These are phyloP conservation scores for Megastigmus dorsalis DNA, from an alignment of 2,888 invertebrate species.

Conservation along the genomic window DNA sequence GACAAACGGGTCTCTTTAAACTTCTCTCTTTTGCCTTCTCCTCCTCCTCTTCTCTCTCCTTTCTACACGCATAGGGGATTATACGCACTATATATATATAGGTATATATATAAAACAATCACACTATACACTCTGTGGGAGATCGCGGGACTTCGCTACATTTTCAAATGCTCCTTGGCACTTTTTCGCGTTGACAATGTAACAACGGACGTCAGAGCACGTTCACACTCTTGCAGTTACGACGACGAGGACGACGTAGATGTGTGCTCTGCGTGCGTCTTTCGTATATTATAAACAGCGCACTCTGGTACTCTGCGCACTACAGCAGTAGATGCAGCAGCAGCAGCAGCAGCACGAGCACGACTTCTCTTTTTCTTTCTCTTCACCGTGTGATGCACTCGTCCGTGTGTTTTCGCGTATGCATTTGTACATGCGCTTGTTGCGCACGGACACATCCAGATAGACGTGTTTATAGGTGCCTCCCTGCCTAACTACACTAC, in stretches of 20 bases:
- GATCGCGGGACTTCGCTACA: slow-evolving; percentile 24
- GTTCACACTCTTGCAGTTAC: not conserved
- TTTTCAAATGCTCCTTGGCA: slow-evolving; percentile 15
- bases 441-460: not conserved
- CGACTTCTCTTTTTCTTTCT: not conserved
- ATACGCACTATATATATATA: too few relatives aligned
- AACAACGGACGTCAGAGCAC: not conserved
- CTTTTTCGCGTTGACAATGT: slow-evolving; percentile 20
- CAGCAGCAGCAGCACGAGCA: not conserved
- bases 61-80: too few relatives aligned
- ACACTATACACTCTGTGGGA: too few relatives aligned
- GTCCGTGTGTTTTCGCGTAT: not conserved
- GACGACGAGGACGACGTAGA: not conserved
- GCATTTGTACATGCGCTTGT: not conserved
- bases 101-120: too few relatives aligned
- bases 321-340: too few relatives aligned
- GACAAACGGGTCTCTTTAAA: not conserved
- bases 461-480: slow-evolving; percentile 6
- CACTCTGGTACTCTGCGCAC: too few relatives aligned
- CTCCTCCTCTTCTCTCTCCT: not conserved
- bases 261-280: too few relatives aligned
- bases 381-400: not conserved
- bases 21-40: not conserved
- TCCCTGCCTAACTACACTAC: too few relatives aligned
- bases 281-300: too few relatives aligned